Conservation (phyloP, 2,113 vertebrate genomes). For the Prochilodus magdalenae region DNA sequence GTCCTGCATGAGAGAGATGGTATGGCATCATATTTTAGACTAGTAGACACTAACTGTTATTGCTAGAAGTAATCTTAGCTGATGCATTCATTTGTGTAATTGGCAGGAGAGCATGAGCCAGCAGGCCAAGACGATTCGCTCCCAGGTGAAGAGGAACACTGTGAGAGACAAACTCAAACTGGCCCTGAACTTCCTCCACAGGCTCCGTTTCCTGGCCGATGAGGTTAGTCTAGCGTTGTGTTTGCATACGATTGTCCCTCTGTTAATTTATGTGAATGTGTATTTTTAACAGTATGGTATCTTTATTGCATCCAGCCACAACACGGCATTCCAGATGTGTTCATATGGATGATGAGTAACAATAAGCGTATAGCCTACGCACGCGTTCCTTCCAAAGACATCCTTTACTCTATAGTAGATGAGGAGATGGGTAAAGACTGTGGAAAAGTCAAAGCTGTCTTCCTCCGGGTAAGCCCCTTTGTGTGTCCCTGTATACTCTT, state of each 20-base stretch:
- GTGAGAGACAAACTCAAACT: constrained; percentile 91
- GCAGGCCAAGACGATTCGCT: constrained; percentile 86
- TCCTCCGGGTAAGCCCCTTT: constrained; percentile 82
- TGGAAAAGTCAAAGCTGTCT: constrained; percentile 94
- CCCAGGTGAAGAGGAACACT: constrained; percentile 93
- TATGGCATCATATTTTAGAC: constrained; percentile 59
- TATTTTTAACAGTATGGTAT: neutral
- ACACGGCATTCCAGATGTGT: constrained; percentile 93
- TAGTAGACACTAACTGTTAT: neutral
- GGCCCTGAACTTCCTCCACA: constrained; percentile 89
- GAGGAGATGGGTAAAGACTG: constrained; percentile 97
- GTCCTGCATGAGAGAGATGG: constrained; percentile 92
- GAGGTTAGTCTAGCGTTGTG: constrained; percentile 77
- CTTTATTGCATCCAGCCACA: constrained; percentile 81
- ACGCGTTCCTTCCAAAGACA: constrained; percentile 92
- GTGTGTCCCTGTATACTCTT: neutral
- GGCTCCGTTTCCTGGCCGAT: constrained; percentile 89
- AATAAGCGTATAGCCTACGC: constrained; percentile 93
- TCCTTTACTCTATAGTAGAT: constrained; percentile 89
- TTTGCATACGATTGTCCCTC: neutral
- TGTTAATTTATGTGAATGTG: neutral
- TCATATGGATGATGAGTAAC: constrained; percentile 98
- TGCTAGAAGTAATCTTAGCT: neutral
- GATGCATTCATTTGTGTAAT: neutral
- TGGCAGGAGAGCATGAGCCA: constrained; percentile 89